phyloP scores from a whole-genome alignment of 2,113 vertebrate genomes.

The Caranx ignobilis region DNA sequence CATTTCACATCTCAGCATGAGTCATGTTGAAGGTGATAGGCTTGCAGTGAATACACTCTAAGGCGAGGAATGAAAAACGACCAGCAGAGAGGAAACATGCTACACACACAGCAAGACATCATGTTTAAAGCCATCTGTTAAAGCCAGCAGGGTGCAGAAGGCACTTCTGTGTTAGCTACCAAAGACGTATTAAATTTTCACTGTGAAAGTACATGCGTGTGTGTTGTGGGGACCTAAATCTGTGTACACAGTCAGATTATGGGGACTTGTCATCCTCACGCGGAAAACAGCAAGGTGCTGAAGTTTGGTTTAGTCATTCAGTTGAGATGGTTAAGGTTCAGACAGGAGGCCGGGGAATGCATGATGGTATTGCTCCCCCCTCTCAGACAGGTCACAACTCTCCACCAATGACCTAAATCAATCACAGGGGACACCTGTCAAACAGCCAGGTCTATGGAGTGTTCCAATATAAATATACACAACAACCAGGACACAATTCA shows the following conservation, averaged over 20 bases:
- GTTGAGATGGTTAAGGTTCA: too few relatives aligned
- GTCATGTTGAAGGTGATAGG: conserved; percentile 57
- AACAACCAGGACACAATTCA: too few relatives aligned
- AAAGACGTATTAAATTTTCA: conserved; percentile 46
- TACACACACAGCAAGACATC: conserved; percentile 35
- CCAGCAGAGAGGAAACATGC: conserved; percentile 42
- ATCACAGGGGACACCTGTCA: too few relatives aligned
- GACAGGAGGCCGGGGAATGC: too few relatives aligned
- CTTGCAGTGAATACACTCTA: conserved; percentile 34
- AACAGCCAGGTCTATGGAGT: too few relatives aligned
- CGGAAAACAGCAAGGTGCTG: too few relatives aligned
- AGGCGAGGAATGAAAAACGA: conserved; percentile 34
- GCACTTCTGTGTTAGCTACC: conserved; percentile 38
- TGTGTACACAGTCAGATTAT: too few relatives aligned
- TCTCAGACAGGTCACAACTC: too few relatives aligned
- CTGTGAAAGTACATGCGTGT: not conserved
- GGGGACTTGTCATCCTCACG: too few relatives aligned
- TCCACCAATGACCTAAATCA: too few relatives aligned
- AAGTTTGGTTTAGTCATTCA: too few relatives aligned
- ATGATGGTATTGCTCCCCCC: not conserved
- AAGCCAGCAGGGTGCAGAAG: conserved; percentile 37
- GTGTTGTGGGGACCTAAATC: not conserved
- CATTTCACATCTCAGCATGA: conserved; percentile 41
- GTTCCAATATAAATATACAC: too few relatives aligned
- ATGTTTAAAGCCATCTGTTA: conserved; percentile 71